Conservation (phyloP, 2,888 invertebrate genomes). For the Nomada ferruginata region DNA sequence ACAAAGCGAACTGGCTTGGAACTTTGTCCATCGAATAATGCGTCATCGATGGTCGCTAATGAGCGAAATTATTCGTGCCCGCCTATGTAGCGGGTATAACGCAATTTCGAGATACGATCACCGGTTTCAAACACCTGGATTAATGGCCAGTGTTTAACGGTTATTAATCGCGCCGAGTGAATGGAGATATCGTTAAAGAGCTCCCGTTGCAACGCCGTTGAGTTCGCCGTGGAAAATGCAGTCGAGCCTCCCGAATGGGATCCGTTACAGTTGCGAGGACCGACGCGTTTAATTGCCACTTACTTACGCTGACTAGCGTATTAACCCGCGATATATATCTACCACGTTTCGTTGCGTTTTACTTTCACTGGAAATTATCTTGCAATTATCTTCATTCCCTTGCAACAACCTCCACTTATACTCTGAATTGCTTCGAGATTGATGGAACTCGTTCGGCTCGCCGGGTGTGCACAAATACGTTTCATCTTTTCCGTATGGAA, state of each 20-base stretch:
- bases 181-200: slow-evolving; percentile 24
- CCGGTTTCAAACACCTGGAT: slow-evolving; percentile 28
- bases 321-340: not conserved
- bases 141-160: slow-evolving; percentile 51
- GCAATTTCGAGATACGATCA: slow-evolving; percentile 17
- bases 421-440: not conserved
- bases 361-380: not conserved
- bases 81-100: slow-evolving; percentile 5
- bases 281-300: slow-evolving; percentile 8
- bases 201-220: not conserved
- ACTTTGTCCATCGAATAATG: slow-evolving; percentile 19
- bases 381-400: no score
- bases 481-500: no score
- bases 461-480: no score
- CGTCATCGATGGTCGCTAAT: slow-evolving; percentile 28
- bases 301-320: not conserved
- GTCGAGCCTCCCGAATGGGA: not conserved
- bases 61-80: slow-evolving; percentile 28
- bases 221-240: slow-evolving; percentile 24
- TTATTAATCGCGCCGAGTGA: slow-evolving; percentile 42
- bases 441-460: no score
- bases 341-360: not conserved
- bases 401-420: no score
- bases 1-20: not conserved
- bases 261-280: slow-evolving; percentile 31